Evolutionary conservation across 2,888 invertebrate genomes (phyloP).

Genomic region (Thecocarcelia acutangulata): DNA sequence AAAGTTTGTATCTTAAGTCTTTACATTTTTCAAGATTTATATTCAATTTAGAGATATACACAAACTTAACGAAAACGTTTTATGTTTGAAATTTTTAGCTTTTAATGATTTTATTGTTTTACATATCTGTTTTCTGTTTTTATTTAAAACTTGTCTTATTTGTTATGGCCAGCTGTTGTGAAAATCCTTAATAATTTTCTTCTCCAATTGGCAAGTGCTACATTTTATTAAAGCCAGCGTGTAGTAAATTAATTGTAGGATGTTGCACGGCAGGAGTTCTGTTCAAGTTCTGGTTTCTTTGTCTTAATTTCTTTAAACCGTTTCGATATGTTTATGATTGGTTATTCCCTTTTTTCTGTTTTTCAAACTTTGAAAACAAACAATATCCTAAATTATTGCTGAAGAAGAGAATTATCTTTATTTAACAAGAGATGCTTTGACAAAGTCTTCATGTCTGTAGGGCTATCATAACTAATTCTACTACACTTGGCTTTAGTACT

Average conservation of each 20-base stretch:
- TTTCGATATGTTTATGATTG: slow-evolving; percentile 35
- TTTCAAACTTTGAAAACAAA: not conserved
- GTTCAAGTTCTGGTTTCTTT: slow-evolving; percentile 13
- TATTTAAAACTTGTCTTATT: not conserved
- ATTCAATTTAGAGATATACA: too few relatives aligned
- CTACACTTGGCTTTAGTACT: too few relatives aligned
- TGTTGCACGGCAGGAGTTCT: slow-evolving; percentile 57
- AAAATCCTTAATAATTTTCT: slow-evolving; percentile 32
- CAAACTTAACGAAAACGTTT: too few relatives aligned
- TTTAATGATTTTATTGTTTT: too few relatives aligned
- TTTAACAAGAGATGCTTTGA: too few relatives aligned
- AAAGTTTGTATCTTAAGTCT: too few relatives aligned
- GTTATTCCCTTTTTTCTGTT: not conserved
- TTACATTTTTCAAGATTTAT: too few relatives aligned
- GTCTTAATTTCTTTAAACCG: slow-evolving; percentile 20
- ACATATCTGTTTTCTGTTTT: not conserved
- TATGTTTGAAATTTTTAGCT: too few relatives aligned
- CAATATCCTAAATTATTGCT: not conserved
- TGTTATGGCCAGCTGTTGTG: slow-evolving; percentile 40
- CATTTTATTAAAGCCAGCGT: slow-evolving; percentile 63
- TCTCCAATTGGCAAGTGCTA: slow-evolving; percentile 55
- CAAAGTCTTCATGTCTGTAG: too few relatives aligned
- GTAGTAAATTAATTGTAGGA: slow-evolving; percentile 68
- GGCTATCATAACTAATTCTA: too few relatives aligned
- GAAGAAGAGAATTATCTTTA: too few relatives aligned